Conservation (phyloP, 2,888 invertebrate species). For the Hyposoter dolosus region DNA sequence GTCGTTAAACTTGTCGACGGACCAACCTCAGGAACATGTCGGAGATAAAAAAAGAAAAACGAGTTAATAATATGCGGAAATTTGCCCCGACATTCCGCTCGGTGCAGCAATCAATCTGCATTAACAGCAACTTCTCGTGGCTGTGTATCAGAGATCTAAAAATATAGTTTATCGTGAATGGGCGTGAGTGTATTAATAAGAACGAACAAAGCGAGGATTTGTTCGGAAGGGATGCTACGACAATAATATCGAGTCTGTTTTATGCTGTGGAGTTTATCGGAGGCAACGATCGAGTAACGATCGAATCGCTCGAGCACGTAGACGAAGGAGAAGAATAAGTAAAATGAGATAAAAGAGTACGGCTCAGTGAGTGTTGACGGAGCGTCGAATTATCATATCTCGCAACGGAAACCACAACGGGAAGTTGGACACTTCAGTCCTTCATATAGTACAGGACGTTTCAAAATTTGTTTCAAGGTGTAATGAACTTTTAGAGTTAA, state of each 20-base stretch:
- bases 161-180: neutral
- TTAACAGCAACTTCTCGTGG: neutral
- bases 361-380: constrained; percentile 19
- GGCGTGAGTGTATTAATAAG: neutral
- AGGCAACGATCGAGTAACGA: constrained; percentile 28
- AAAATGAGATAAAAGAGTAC: neutral
- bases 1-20: too few relatives aligned
- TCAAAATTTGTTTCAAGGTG: neutral
- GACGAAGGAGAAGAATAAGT: neutral
- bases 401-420: constrained; percentile 62
- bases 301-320: constrained; percentile 10
- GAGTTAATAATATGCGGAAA: neutral
- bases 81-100: neutral
- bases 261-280: constrained; percentile 11
- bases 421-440: constrained; percentile 38
- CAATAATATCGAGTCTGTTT: constrained; percentile 25
- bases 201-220: constrained; percentile 18
- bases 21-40: neutral
- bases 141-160: neutral
- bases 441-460: constrained; percentile 34
- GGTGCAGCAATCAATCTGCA: neutral
- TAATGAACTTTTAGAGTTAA: neutral
- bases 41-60: neutral
- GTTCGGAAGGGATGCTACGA: constrained; percentile 18
- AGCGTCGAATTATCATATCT: constrained; percentile 54